phyloP scores from a whole-genome alignment of 2,888 invertebrate genomes.

The Eudasyphora cyanicolor region DNA sequence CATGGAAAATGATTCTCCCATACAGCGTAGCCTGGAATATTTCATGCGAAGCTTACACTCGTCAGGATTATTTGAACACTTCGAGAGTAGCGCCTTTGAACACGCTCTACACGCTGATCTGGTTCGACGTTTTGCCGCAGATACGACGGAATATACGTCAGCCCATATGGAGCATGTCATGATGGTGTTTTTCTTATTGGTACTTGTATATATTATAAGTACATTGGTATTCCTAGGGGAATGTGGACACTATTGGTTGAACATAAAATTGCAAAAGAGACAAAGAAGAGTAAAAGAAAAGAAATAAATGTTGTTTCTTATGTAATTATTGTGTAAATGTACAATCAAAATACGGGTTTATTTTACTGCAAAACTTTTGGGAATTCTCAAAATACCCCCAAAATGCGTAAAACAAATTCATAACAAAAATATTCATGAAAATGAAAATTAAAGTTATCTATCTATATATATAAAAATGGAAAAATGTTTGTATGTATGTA shows the following conservation, averaged over 20 bases:
- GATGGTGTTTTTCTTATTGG: conserved; percentile 70
- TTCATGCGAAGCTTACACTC: conserved; percentile 72
- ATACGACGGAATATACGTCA: conserved; percentile 69
- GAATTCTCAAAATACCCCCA: no score
- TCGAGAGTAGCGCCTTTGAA: conserved; percentile 69
- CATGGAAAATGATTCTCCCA: conserved; percentile 58
- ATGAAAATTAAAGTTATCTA: no score
- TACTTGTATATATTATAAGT: conserved; percentile 44
- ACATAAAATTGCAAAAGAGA: no score
- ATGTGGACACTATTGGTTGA: not conserved
- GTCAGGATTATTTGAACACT: conserved; percentile 71
- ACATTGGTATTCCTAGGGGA: not conserved
- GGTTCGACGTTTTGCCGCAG: conserved; percentile 68
- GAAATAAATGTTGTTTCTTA: no score
- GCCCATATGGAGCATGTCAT: conserved; percentile 72
- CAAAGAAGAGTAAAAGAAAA: not conserved
- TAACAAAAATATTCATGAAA: no score
- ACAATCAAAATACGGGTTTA: no score
- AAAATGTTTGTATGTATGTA: no score
- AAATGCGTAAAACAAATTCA: no score
- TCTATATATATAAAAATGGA: no score
- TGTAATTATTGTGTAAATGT: no score
- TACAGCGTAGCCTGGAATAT: conserved; percentile 67
- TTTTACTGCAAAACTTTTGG: no score
- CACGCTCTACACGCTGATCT: conserved; percentile 70